Conservation (phyloP, 2,113 vertebrate genomes). For the Alligator mississippiensis region DNA sequence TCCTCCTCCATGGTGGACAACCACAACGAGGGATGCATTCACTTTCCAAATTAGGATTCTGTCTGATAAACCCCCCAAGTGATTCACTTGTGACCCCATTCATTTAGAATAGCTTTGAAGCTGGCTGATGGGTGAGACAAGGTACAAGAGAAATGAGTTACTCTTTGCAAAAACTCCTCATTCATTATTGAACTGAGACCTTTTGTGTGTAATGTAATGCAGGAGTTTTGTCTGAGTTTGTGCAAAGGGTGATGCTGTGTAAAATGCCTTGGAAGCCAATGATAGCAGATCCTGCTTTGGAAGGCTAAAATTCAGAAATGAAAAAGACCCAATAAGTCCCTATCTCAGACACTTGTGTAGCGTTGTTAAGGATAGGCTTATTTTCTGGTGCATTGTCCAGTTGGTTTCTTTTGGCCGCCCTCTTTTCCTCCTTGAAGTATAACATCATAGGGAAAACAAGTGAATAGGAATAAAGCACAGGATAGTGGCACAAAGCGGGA, state of each 20-base stretch:
- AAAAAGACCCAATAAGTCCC: not conserved
- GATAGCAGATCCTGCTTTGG: not conserved
- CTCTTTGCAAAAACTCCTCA: accelerated
- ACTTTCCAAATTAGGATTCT: not conserved
- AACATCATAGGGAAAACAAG: not conserved
- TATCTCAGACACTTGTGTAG: not conserved
- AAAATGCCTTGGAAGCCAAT: not conserved
- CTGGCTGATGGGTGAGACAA: not conserved
- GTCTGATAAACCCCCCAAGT: not conserved
- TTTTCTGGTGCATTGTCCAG: not conserved
- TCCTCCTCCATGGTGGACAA: not conserved
- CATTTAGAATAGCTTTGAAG: not conserved
- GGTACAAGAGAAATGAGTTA: not conserved
- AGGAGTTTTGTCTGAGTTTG: not conserved
- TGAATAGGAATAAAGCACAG: not conserved
- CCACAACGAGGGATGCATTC: not conserved
- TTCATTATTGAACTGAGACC: not conserved
- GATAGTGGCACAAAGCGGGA: not conserved
- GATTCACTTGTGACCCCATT: not conserved
- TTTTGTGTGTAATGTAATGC: not conserved
- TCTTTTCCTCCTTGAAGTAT: not conserved
- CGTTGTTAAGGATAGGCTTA: not conserved
- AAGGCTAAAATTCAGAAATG: not conserved
- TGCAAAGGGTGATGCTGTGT: not conserved
- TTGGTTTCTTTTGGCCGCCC: not conserved